Base-by-base conservation (phyloP, 2,888 invertebrate species). In the Zhuqinia jingwanae region DNA sequence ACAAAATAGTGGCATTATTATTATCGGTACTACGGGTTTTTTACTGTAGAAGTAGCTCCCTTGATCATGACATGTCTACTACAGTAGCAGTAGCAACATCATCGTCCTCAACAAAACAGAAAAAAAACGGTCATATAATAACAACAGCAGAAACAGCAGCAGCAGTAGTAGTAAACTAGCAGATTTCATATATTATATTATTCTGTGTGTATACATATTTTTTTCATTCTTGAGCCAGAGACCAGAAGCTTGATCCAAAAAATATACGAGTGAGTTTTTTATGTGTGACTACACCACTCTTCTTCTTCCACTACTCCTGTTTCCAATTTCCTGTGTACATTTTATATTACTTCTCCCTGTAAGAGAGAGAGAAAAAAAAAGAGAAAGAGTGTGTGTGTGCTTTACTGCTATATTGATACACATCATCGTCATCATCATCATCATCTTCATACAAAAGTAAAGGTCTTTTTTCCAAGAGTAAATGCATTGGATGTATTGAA, bases 271-370 rank as follows among this genome's bases (percentile, higher is more conserved):
- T 27, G 50, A 60, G 60, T 22, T 63, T 78, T 77, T 78, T 78
- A 60, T 78, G 63, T 78, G 63, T 47, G 47, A 68, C 78, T 79
- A 20, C 25, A 36, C 36, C 30, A n/a, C 22, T 70, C 47, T 47
- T 5, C 47, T 47, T 8, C 47, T 68, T n/a, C 73, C 17, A 30
- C 78, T 36, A 53, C 85, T 85, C 85, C 65, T 85, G 70, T 85
- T 85, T 85, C 85, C 85, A 85, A 85, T 85, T 85, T 85, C 85
- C 85, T 85, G 85, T 85, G 70, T 73, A 25, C 79, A 30, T 75
- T 84, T 73, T 50, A 73, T 73, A 73, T 78, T 45, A 60, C 27
- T 30, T n/a, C 60, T 47, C 11, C 47, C 47, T 70, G 45, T 70
- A 36, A 15, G n/a, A n/a, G n/a, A n/a, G n/a, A n/a, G n/a, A n/a